Percentiles rank a stretch among this genome's conserved stretches.
Evolutionary conservation across 2,888 invertebrate species (phyloP).

Genomic region (Sphinx pinastri): DNA sequence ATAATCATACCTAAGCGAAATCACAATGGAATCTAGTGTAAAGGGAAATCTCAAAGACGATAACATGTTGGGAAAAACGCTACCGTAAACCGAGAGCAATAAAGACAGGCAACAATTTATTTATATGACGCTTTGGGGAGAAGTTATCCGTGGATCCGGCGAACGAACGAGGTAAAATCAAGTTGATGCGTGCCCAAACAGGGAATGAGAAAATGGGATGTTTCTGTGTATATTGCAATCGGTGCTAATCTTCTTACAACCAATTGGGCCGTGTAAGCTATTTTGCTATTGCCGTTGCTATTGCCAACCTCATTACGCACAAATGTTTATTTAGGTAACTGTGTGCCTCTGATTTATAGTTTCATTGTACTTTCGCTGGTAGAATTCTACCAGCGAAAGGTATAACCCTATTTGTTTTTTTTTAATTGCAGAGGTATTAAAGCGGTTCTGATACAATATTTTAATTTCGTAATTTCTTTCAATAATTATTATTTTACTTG

Average conservation of each 20-base stretch:
- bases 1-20: conserved; percentile 72
- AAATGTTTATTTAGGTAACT: conserved; percentile 26
- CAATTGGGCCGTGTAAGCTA: conserved; percentile 41
- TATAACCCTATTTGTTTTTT: too few species aligned
- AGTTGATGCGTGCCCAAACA: conserved; percentile 73
- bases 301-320: conserved; percentile 18
- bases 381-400: background rate
- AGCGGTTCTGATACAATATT: too few species aligned
- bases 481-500: background rate
- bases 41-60: conserved; percentile 71
- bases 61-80: conserved; percentile 75
- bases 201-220: conserved; percentile 66
- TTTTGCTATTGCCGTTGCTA: background rate
- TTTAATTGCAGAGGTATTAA: too few species aligned
- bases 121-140: conserved; percentile 82
- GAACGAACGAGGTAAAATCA: conserved; percentile 75
- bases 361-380: too few species aligned
- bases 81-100: conserved; percentile 75
- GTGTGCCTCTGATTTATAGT: background rate
- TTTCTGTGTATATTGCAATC: conserved; percentile 59
- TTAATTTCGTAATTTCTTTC: too few species aligned
- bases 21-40: conserved; percentile 71
- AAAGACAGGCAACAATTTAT: conserved; percentile 83
- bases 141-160: conserved; percentile 73
- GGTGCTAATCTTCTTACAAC: conserved; percentile 55